These are phyloP conservation scores for Aphidius colemani DNA, from an alignment of 2,888 invertebrate genomes.

Conservation along the genomic window DNA sequence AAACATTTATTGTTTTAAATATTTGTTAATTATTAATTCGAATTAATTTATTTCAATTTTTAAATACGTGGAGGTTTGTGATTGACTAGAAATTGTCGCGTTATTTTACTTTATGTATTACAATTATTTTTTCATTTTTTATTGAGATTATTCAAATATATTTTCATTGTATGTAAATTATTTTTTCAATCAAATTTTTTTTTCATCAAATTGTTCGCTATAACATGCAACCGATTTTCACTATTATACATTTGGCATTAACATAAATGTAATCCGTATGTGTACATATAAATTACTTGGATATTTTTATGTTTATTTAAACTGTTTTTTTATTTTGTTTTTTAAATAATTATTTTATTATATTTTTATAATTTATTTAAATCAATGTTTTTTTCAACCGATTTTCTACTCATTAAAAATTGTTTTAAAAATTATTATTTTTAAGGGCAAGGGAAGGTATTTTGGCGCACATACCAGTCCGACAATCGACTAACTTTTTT, in stretches of 20 bases:
- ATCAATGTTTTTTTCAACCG: too few species aligned
- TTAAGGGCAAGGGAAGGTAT: constrained; percentile 4
- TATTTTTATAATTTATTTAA: too few species aligned
- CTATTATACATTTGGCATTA: constrained; percentile 61
- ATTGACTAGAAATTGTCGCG: constrained; percentile 41
- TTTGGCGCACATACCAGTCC: constrained; percentile 20
- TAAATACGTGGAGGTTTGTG: constrained; percentile 36
- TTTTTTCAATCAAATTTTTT: constrained; percentile 19
- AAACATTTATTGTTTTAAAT: constrained; percentile 6
- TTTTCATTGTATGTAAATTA: constrained; percentile 33
- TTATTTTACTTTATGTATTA: constrained; percentile 1
- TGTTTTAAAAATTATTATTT: neutral
- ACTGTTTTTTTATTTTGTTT: constrained; percentile 20
- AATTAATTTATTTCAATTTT: constrained; percentile 13
- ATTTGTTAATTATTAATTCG: neutral
- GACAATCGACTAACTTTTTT: constrained; percentile 12
- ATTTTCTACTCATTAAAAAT: neutral
- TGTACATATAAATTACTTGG: constrained; percentile 53
- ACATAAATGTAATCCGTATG: constrained; percentile 54
- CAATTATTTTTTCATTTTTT: neutral
- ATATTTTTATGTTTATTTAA: constrained; percentile 19
- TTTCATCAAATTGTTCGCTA: constrained; percentile 8
- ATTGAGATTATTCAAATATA: constrained; percentile 12
- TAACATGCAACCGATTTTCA: constrained; percentile 33
- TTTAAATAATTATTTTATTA: neutral